Base-by-base conservation (phyloP, 1,140 invertebrate species). In the Notospermus geniculatus region DNA sequence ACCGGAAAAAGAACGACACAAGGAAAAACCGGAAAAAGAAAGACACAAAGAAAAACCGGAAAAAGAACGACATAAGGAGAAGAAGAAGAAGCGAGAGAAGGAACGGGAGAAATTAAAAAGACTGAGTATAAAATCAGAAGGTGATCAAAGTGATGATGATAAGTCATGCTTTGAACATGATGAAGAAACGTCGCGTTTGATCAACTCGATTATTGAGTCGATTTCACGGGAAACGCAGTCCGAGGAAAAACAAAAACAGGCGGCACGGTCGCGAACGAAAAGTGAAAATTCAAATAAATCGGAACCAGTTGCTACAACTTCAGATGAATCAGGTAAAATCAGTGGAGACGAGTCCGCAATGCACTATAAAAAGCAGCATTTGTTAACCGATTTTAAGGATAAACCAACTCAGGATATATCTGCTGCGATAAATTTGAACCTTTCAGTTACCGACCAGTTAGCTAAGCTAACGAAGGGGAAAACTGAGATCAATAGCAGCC, bases 281-380 rank as follows among this genome's bases (percentile, higher is more conserved):
- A 36, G 32, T 36, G 32, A 36, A 36, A 36, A 36, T 36, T 36
- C 32, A 7, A 7, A 36, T 36, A 36, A 36, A 36, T 36, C 32
- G 4, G 32, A 36, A 15, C 32, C 32, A 36, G 32, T 36, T 36
- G 32, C 32, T 36, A 36, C 32, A 15, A 36, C 32, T 36, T 36
- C 32, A 4, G 32, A 36, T 36, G 32, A 36, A 36, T 36, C 32
- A 7, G 32, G 32, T 36, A 36, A 36, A 36, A 7, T 15, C n/a
- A 58, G 32, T 36, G n/a, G n/a, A n/a, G 32, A 36, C 32, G 32
- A 36, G 32, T 36, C 32, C 56, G 72, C 71, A 71, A 79, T 79
- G 77, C 75, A 79, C 73, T 78, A 65, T 71, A 75, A 76, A 67
- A 79, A 79, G 68, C 72, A 74, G 63, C 69, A 70, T 58, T 67